phyloP scores from a whole-genome alignment of 2,113 vertebrate species.

The Crotophaga sulcirostris region DNA sequence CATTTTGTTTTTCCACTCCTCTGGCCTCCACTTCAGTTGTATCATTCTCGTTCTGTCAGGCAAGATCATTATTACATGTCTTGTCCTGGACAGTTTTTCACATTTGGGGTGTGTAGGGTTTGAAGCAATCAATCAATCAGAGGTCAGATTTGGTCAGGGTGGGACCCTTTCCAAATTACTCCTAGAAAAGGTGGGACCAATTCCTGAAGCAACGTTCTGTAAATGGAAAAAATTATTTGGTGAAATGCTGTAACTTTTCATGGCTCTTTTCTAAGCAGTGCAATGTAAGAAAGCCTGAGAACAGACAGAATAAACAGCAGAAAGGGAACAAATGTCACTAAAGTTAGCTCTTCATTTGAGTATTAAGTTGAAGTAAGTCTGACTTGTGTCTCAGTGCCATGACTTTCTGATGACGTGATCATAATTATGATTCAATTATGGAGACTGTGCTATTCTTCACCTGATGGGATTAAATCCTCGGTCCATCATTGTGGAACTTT shows the following conservation, averaged over 20 bases:
- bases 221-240: conserved; percentile 54
- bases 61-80: conserved; percentile 52
- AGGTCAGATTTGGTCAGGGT: conserved; percentile 48
- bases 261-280: not conserved
- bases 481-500: not conserved
- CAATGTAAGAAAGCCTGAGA: not conserved
- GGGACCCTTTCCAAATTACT: conserved; percentile 40
- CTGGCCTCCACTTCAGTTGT: conserved; percentile 25
- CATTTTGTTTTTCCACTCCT: not conserved
- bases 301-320: not conserved
- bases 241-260: conserved; percentile 50
- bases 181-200: conserved; percentile 48
- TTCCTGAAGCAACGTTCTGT: conserved; percentile 47
- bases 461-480: not conserved
- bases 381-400: not conserved
- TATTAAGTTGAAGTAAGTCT: not conserved
- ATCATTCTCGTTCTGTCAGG: conserved; percentile 50
- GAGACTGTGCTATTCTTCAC: not conserved
- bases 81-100: conserved; percentile 16
- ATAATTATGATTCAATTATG: not conserved
- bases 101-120: conserved; percentile 25
- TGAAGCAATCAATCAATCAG: conserved; percentile 38
- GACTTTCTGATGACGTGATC: not conserved
- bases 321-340: not conserved
- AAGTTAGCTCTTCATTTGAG: not conserved